Evolutionary conservation across 1,140 invertebrate genomes (phyloP).

Genomic region (Drosophila simulans): DNA sequence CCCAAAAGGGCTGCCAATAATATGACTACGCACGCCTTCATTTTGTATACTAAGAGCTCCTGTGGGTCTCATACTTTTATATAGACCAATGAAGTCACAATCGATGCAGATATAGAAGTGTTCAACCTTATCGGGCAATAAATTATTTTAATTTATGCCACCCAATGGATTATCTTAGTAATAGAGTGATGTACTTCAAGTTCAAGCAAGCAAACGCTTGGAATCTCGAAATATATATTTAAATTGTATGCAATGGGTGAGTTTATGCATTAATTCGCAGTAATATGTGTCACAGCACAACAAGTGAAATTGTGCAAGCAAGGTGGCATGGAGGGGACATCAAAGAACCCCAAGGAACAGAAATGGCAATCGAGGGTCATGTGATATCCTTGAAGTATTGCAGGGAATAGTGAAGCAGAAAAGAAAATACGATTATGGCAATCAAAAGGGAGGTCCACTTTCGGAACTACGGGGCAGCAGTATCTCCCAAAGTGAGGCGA

Average conservation of each 20-base stretch:
- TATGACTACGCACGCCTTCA: not conserved
- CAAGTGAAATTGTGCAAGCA: too few relatives aligned
- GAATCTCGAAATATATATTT: not conserved
- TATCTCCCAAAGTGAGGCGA: constrained; percentile 4
- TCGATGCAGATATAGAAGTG: constrained; percentile 24
- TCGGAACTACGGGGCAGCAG: constrained; percentile 6
- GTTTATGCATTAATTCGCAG: not conserved
- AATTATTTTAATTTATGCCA: constrained; percentile 9
- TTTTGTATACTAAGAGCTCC: constrained; percentile 22
- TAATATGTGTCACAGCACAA: constrained; percentile 10
- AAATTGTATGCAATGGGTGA: not conserved
- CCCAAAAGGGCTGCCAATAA: constrained; percentile 9
- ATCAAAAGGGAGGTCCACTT: constrained; percentile 29
- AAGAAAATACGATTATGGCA: constrained; percentile 34
- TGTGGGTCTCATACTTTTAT: not conserved
- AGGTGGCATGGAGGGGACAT: too few relatives aligned
- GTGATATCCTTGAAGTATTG: constrained; percentile 67
- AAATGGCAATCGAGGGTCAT: constrained; percentile 37
- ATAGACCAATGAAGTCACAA: constrained; percentile 5
- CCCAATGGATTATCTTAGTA: too few relatives aligned
- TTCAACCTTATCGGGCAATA: constrained; percentile 28
- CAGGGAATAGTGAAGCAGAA: constrained; percentile 8
- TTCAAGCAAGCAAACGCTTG: too few relatives aligned
- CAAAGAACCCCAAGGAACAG: constrained; percentile 10
- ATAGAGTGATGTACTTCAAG: too few relatives aligned